phyloP scores from a whole-genome alignment of 2,113 vertebrate genomes.

The Ictalurus furcatus region DNA sequence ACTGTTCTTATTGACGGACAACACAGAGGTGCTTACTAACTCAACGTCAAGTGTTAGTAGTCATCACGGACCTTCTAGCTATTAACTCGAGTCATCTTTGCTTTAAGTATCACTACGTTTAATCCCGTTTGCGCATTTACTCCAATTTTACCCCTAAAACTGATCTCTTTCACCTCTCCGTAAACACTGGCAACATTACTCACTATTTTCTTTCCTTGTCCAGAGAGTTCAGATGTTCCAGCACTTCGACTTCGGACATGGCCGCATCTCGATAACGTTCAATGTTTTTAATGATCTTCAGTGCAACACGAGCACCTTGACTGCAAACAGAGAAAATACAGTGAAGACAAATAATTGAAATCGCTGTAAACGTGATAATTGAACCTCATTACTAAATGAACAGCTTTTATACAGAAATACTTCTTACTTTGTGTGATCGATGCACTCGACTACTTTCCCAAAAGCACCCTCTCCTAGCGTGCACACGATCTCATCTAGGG shows the following conservation, averaged over 20 bases:
- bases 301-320: slow-evolving; percentile 83
- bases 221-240: slow-evolving; percentile 87
- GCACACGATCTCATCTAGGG: slow-evolving; percentile 96
- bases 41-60: background rate
- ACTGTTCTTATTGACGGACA: background rate
- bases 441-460: slow-evolving; percentile 97
- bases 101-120: background rate
- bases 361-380: background rate
- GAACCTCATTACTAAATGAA: background rate
- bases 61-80: background rate
- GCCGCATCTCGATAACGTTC: slow-evolving; percentile 94
- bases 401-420: background rate
- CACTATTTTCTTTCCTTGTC: slow-evolving; percentile 80
- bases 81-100: background rate
- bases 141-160: background rate
- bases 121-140: background rate
- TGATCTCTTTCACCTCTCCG: background rate
- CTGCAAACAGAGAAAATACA: slow-evolving; percentile 61
- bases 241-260: slow-evolving; percentile 91
- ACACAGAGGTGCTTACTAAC: background rate
- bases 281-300: slow-evolving; percentile 99
- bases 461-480: slow-evolving; percentile 98
- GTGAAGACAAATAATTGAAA: background rate
- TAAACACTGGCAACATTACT: slow-evolving; percentile 45
- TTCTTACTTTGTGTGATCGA: slow-evolving; percentile 85